A percentile compares a stretch with the other conserved stretches of the same genome.
Evolutionary conservation across 2,113 vertebrate species (phyloP).

Genomic region (Recurvirostra avosetta): DNA sequence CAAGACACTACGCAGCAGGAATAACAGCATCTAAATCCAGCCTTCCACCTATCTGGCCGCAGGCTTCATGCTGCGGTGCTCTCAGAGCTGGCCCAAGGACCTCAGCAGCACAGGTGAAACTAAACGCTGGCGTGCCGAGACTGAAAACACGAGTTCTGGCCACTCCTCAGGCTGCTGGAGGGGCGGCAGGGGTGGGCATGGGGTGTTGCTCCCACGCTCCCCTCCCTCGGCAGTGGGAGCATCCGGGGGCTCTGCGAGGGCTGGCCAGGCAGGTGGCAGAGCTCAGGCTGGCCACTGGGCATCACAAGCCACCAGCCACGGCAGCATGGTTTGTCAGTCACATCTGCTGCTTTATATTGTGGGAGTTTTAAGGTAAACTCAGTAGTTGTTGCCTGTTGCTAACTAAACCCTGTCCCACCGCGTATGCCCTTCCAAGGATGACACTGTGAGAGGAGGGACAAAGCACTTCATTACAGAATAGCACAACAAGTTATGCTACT

Average conservation of each 20-base stretch:
- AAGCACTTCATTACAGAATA: not conserved
- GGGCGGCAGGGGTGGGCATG: not conserved
- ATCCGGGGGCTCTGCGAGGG: not conserved
- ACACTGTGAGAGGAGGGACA: not conserved
- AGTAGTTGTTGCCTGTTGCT: not conserved
- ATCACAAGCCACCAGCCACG: rapidly evolving
- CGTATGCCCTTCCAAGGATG: not conserved
- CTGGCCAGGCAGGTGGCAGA: not conserved
- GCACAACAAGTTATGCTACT: not conserved
- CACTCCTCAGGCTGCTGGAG: rapidly evolving
- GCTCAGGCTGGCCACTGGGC: not conserved
- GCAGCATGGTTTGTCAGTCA: not conserved
- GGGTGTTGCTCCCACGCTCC: not conserved
- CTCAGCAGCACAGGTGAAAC: not conserved
- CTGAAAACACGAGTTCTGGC: not conserved
- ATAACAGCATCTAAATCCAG: not conserved
- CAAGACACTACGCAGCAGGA: not conserved
- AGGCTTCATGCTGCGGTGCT: not conserved
- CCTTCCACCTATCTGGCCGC: not conserved
- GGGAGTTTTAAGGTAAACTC: not conserved
- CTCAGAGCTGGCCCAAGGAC: not conserved
- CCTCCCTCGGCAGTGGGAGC: not conserved
- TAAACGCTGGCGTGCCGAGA: rapidly evolving
- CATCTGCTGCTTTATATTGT: not conserved
- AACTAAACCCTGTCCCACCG: not conserved